These are phyloP conservation scores for Troglohyphantes excavatus DNA, from an alignment of 2,888 invertebrate genomes.

Conservation along the genomic window DNA sequence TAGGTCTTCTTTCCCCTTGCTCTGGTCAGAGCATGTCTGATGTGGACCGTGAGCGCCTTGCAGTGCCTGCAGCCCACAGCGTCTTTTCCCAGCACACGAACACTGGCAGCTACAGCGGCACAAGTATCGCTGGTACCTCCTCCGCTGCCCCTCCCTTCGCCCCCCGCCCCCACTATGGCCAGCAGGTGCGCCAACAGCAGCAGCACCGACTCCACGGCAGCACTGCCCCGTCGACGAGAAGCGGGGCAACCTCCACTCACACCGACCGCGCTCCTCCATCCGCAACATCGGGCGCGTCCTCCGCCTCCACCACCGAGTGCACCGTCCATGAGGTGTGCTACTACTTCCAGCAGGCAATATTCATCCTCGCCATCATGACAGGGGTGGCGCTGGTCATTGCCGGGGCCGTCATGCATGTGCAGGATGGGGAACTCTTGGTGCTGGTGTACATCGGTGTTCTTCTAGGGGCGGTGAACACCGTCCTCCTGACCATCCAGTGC, in stretches of 20 bases:
- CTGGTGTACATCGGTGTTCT: constrained; percentile 79
- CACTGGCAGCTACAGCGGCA: constrained; percentile 71
- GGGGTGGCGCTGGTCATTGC: constrained; percentile 75
- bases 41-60: constrained; percentile 74
- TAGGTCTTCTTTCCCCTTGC: too few relatives aligned
- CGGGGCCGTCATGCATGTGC: constrained; percentile 76
- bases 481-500: constrained; percentile 73
- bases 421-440: constrained; percentile 78
- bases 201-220: constrained; percentile 53
- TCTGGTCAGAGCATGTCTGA: constrained; percentile 73
- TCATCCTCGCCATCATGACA: constrained; percentile 77
- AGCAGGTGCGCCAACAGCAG: constrained; percentile 68
- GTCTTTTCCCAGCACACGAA: constrained; percentile 73
- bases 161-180: constrained; percentile 71
- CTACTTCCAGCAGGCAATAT: constrained; percentile 76
- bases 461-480: constrained; percentile 75
- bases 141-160: constrained; percentile 73
- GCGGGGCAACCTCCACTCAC: constrained; percentile 52
- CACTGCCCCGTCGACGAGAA: constrained; percentile 54
- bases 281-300: constrained; percentile 51
- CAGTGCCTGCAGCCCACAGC: constrained; percentile 73
- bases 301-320: constrained; percentile 72
- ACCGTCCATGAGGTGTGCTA: constrained; percentile 73
- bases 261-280: constrained; percentile 60
- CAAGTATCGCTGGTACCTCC: constrained; percentile 57